These are phyloP conservation scores for Stegodyphus dumicola DNA, from an alignment of 1,140 invertebrate species.

Conservation along the genomic window DNA sequence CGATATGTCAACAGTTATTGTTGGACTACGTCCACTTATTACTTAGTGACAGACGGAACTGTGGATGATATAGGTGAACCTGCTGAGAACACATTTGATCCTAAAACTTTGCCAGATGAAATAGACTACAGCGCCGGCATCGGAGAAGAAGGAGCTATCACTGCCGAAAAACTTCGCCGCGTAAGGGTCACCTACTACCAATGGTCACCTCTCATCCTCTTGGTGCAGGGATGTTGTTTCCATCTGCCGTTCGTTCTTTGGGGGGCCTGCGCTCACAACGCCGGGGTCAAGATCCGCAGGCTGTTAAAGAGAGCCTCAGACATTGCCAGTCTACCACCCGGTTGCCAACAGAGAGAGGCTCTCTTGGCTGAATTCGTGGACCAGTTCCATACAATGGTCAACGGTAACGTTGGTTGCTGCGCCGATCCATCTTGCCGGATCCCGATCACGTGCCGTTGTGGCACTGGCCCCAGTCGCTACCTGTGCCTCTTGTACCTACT, in stretches of 20 bases:
- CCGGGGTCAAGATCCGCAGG: constrained; percentile 67
- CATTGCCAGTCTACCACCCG: constrained; percentile 67
- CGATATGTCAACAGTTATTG: constrained; percentile 69
- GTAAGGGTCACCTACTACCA: constrained; percentile 72
- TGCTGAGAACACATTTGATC: constrained; percentile 63
- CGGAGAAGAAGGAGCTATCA: constrained; percentile 62
- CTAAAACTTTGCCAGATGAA: constrained; percentile 63
- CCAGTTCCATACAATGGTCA: constrained; percentile 68
- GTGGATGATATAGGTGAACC: constrained; percentile 59
- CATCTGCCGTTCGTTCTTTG: constrained; percentile 73
- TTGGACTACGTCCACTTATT: constrained; percentile 69
- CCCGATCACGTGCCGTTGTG: constrained; percentile 64
- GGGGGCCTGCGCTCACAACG: constrained; percentile 69
- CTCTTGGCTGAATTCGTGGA: constrained; percentile 68
- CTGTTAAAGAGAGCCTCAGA: constrained; percentile 67
- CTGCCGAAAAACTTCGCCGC: constrained; percentile 64
- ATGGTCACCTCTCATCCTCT: constrained; percentile 73
- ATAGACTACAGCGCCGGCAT: constrained; percentile 63
- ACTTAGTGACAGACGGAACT: constrained; percentile 65
- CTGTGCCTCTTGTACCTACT: constrained; percentile 69
- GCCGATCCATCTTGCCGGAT: constrained; percentile 66
- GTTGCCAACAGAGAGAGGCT: constrained; percentile 68
- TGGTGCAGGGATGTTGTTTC: constrained; percentile 72
- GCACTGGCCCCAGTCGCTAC: constrained; percentile 68
- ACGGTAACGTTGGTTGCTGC: constrained; percentile 67